Evolutionary conservation across 2,797 vertebrate species (phyloP), one percentile per base, ranked within the genome.

Genomic region (Eospalax fontanierii): DNA sequence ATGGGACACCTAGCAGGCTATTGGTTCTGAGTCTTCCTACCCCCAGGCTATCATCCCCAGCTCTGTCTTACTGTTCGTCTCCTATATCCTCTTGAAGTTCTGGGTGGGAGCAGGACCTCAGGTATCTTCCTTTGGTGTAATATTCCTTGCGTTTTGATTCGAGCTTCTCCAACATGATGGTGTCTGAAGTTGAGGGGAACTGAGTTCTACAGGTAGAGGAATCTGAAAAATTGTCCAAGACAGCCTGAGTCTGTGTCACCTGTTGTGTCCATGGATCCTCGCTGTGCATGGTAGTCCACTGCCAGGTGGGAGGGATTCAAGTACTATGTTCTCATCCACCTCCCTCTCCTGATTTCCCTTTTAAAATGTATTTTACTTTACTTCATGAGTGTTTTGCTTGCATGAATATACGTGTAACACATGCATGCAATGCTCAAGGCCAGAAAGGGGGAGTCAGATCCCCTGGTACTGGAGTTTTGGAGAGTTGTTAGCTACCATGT

Each of bases 81-180:
- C 95, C 92, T 1, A n/a, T 35, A 35, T 91, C 89, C 22, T 96
- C 94, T 59, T 93, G 75, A 1, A 50, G 70, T 75, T 96, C 95
- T 4, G 96, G 91, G 50, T 78, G 70, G 50, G 90, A 78, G 16
- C 65, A 82, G 43, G 89, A 95, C 61, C 95, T 87, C 81, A 97
- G 93, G 73, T 97, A 97, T 73, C 85, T 88, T 61, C 94, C 94
- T 95, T 96, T 91, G 38, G 46, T 95, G 11, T 89, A 90, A 78
- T 96, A 97, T 12, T 96, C 96, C 93, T 81, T 97, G 33, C 68
- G 71, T 0, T 65, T 74, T 59, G 33, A 21, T 50, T 22, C 24
- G 6, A 50, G 15, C 66, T 59, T 54, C 30, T 83, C 43, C 26
- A 33, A 1, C 8, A 4, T 0, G 4, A 74, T 11, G 18, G 54